Conservation (phyloP, 1,140 invertebrate genomes). For the Zaprionus ghesquierei region DNA sequence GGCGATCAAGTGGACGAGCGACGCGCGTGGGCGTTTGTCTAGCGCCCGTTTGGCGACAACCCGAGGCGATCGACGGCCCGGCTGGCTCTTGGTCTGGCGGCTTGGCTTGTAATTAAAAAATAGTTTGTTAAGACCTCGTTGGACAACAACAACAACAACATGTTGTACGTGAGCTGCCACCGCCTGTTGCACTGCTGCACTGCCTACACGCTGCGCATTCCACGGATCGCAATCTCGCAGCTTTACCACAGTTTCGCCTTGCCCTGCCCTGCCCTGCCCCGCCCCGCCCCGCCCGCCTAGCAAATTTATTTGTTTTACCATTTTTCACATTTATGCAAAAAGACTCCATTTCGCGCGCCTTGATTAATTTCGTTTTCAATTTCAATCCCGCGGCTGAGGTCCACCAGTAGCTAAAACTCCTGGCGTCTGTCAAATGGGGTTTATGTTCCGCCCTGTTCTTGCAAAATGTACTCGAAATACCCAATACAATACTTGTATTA, state of each 20-base stretch:
- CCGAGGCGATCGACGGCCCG: conserved; percentile 35
- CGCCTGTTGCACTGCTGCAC: conserved; percentile 35
- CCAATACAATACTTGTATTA: neutral
- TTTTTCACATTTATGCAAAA: conserved; percentile 53
- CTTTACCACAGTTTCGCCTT: conserved; percentile 9
- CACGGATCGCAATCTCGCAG: conserved; percentile 19
- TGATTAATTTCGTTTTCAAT: conserved; percentile 79
- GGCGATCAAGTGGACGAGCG: conserved; percentile 51
- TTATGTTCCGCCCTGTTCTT: neutral
- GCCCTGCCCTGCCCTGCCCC: neutral
- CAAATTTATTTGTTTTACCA: conserved; percentile 13
- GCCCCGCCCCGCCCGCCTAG: neutral
- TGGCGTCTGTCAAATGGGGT: conserved; percentile 50
- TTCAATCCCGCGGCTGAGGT: conserved; percentile 33
- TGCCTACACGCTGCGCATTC: conserved; percentile 71
- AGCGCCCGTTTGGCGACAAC: conserved; percentile 62
- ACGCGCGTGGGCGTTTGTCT: conserved; percentile 70
- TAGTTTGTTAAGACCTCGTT: conserved; percentile 54
- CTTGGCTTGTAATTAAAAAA: conserved; percentile 67
- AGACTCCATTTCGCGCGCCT: conserved; percentile 41
- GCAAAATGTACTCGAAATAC: neutral
- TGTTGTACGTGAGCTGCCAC: conserved; percentile 36
- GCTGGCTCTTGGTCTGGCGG: conserved; percentile 1
- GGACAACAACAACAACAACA: conserved; percentile 18
- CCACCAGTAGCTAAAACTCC: conserved; percentile 51